A percentile compares a stretch with the other conserved stretches of the same genome.
Evolutionary conservation across 37 sponge, comb jelly and placozoan genomes (phyloP).

Genomic region (Axinella damicornis): DNA sequence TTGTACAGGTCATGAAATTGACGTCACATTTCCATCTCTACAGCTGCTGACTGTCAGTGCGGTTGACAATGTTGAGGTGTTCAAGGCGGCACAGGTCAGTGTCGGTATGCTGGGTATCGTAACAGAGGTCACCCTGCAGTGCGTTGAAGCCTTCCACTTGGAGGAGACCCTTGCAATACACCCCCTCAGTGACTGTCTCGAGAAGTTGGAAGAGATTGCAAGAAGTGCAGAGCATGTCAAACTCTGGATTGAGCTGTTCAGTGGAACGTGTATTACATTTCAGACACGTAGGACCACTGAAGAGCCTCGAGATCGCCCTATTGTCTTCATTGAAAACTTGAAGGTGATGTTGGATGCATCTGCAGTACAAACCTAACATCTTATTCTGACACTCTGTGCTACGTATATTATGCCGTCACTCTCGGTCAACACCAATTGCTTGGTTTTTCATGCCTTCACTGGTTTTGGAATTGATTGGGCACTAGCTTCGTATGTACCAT

Average conservation of each 20-base stretch:
- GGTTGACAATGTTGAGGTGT: constrained; percentile 46
- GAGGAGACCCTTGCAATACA: constrained; percentile 3
- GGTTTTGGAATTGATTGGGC: too few species aligned
- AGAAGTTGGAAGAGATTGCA: background rate
- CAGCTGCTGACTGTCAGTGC: constrained; percentile 18
- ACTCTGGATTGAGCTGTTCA: constrained; percentile 62
- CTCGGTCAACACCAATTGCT: too few species aligned
- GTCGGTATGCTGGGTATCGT: constrained; percentile 70
- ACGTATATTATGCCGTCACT: too few species aligned
- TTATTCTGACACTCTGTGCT: too few species aligned
- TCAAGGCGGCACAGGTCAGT: constrained; percentile 70
- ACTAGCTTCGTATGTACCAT: too few species aligned
- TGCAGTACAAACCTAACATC: too few species aligned
- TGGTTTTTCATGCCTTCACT: too few species aligned
- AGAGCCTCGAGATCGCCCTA: background rate
- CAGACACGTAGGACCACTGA: background rate
- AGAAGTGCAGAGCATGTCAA: constrained; percentile 53
- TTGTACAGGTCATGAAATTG: too few species aligned
- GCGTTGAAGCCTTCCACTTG: constrained; percentile 59
- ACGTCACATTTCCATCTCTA: too few species aligned
- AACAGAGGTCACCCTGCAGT: constrained; percentile 69
- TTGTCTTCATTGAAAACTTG: too few species aligned
- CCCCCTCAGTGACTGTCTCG: constrained; percentile 37
- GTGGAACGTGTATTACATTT: constrained; percentile 38
- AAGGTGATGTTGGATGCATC: too few species aligned